Evolutionary conservation across 2,888 invertebrate species (phyloP), one percentile per base, ranked within the genome.

Genomic region (Hartigia nigra): DNA sequence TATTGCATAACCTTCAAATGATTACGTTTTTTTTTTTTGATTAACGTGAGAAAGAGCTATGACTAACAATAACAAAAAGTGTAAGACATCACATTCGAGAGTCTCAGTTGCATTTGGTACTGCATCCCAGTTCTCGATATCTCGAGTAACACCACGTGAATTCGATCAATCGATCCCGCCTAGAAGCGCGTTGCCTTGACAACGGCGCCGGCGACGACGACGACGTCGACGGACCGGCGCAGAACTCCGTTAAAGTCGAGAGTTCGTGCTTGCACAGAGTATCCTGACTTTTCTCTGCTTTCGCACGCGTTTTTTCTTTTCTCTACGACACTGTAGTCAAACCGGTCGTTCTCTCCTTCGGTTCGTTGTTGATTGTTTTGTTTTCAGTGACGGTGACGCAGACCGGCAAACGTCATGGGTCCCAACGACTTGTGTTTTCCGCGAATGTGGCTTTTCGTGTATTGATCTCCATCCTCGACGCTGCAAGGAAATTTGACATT

Each of bases 401-500:
- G 72, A 31, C 12, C 12, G 72, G 31, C 72, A 32, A 31, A 14
- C 72, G 11, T 72, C 31, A 72, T 72, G 72, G 31, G 55, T 55
- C 55, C 31, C 32, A 12, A 14, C 31, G 72, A 31, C 72, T 12
- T 72, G 72, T 72, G 72, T 72, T 72, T 32, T 31, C 72, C 32
- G 31, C 32, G 32, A 31, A 89, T 88, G 89, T 90, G 90, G 85
- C 87, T 87, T 87, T 87, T 85, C 82, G 82, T 81, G 84, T 91
- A 90, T 90, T 90, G 91, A 90, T 90, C 89, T 86, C 83, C 83
- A 84, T 83, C 84, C 87, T 34, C 31, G 14, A 34, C 32, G 75
- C 74, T 80, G 74, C 77, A 80, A 72, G 77, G 85, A 84, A 86
- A 83, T 86, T 85, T 83, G 82, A 84, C 82, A 85, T 85, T 85